These are phyloP conservation scores for Empidonax traillii DNA, from an alignment of 2,113 vertebrate genomes.

Conservation along the genomic window DNA sequence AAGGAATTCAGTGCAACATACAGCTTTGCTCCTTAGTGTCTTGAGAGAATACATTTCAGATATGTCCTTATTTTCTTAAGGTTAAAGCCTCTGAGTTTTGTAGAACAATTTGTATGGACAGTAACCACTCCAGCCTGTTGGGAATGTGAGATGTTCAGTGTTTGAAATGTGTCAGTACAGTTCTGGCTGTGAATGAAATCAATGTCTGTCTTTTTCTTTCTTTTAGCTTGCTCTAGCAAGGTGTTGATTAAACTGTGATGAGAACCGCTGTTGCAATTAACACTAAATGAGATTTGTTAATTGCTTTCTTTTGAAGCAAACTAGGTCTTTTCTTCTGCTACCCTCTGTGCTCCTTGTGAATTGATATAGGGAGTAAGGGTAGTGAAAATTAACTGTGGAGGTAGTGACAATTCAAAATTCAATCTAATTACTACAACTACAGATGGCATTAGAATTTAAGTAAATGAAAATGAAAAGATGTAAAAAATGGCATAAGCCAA, in stretches of 20 bases:
- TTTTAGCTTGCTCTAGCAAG: slow-evolving; percentile 33
- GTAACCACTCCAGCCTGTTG: neutral
- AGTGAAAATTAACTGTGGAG: slow-evolving; percentile 38
- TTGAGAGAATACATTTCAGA: neutral
- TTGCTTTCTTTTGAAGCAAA: slow-evolving; percentile 47
- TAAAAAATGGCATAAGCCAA: neutral
- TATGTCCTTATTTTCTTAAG: neutral
- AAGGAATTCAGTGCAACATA: neutral
- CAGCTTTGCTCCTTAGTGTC: neutral
- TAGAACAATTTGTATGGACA: neutral
- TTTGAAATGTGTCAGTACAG: neutral
- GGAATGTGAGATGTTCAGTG: neutral
- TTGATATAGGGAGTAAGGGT: neutral
- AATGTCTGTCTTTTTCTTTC: neutral
- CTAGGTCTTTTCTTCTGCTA: neutral
- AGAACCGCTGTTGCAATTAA: slow-evolving; percentile 42
- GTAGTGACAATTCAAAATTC: slow-evolving; percentile 35
- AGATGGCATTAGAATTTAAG: slow-evolving; percentile 1
- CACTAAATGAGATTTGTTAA: slow-evolving; percentile 53
- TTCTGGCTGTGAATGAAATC: slow-evolving; percentile 32
- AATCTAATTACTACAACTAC: slow-evolving; percentile 17
- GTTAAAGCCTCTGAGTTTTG: neutral
- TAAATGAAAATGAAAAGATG: neutral
- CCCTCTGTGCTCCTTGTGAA: neutral
- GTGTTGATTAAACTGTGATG: slow-evolving; percentile 61